Evolutionary conservation across 2,113 vertebrate species (phyloP), one percentile per base, ranked within the genome.

Genomic region (Uria aalge): DNA sequence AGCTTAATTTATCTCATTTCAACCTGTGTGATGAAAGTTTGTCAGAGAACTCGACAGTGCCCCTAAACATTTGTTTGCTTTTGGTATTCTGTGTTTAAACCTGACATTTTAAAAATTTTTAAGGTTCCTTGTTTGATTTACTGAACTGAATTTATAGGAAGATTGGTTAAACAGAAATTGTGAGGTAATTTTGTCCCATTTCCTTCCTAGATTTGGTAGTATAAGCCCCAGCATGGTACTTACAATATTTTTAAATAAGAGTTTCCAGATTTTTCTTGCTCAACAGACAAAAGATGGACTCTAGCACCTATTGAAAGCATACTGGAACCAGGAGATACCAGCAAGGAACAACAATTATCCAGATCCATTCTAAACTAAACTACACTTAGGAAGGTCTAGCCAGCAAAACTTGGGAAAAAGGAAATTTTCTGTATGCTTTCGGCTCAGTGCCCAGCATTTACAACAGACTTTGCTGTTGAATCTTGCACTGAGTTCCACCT

Each of bases 1-100:
- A 84, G 41, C 93, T 96, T 97, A 95, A 97, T 98, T 97, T 96
- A 91, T 97, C 87, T 97, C 52, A 96, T 96, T 98, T 95, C 81
- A 53, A 15, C n/a, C n/a, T 88, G 13, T 83, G 24, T 85, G 64
- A 89, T 96, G 81, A 96, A 88, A 97, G 93, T 95, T 83, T 81
- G 50, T 76, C 84, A 95, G 57, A 79, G 43, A 94, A 83, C 27
- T 94, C 45, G 79, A 60, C 52, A 69, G 43, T 91, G 63, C 78
- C 60, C 16, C 60, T 43, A 67, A 84, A 94, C 18, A 88, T 93
- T 88, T 89, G 38, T 92, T 97, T 95, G 29, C 55, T 93, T 92
- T 87, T 78, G 19, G 27, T 79, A 90, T 79, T 55, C n/a, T 27
- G 29, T 72, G 34, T 92, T 94, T 93, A 90, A 53, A 60, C 11